Conservation (phyloP, 2,888 invertebrate genomes). For the Empis stercorea region DNA sequence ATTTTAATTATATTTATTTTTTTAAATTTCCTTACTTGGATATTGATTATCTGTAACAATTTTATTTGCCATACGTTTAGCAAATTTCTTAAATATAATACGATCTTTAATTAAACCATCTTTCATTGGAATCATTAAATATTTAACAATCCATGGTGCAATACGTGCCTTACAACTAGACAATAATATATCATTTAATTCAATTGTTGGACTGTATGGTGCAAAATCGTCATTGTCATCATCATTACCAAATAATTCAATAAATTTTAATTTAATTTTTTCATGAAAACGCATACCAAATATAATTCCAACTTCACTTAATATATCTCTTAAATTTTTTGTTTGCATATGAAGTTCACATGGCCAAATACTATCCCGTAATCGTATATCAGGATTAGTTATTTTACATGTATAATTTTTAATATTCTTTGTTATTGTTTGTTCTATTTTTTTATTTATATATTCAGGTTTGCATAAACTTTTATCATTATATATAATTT, state of each 20-base stretch:
- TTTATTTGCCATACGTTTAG: slow-evolving; percentile 23
- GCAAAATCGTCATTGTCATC: slow-evolving; percentile 31
- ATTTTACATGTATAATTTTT: neutral
- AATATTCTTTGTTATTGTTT: neutral
- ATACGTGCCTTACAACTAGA: slow-evolving; percentile 29
- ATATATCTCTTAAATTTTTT: slow-evolving; percentile 19
- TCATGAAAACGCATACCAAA: slow-evolving; percentile 27
- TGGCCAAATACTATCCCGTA: slow-evolving; percentile 28
- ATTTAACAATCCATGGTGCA: slow-evolving; percentile 30
- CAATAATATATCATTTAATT: slow-evolving; percentile 26
- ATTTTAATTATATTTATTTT: too few species aligned
- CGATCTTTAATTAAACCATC: slow-evolving; percentile 29
- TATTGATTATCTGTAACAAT: slow-evolving; percentile 28
- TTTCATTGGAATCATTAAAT: slow-evolving; percentile 28
- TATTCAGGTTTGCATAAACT: too few species aligned
- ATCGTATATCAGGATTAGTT: slow-evolving; percentile 11
- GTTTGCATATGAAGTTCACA: slow-evolving; percentile 28
- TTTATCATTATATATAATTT: neutral
- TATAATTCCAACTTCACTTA: slow-evolving; percentile 22
- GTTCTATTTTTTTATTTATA: neutral
- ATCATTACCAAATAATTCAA: slow-evolving; percentile 27
- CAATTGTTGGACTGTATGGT: slow-evolving; percentile 27
- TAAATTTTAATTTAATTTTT: slow-evolving; percentile 21
- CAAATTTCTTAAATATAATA: slow-evolving; percentile 29
- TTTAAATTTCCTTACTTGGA: slow-evolving; percentile 18